These are phyloP conservation scores for Daboia siamensis DNA, from an alignment of 2,113 vertebrate genomes.

Conservation along the genomic window DNA sequence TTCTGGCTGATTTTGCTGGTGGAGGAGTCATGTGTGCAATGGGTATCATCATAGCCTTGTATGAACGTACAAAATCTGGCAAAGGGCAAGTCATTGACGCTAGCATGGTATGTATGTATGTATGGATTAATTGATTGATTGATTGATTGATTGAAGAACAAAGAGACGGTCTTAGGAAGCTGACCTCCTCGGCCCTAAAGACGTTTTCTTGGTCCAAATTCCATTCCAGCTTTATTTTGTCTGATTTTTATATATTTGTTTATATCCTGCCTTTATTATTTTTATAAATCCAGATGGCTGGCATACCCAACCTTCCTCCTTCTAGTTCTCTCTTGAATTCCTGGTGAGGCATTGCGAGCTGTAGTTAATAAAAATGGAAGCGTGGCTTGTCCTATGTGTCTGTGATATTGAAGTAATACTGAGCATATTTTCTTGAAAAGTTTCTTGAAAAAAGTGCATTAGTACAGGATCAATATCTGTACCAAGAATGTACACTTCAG, in stretches of 20 bases:
- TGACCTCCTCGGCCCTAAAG: not conserved
- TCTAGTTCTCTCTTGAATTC: not conserved
- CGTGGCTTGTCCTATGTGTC: not conserved
- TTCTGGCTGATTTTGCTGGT: slow-evolving; percentile 92
- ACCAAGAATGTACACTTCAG: not conserved
- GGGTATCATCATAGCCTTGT: slow-evolving; percentile 85
- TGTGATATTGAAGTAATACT: not conserved
- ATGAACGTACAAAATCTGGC: slow-evolving; percentile 84
- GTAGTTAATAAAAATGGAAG: not conserved
- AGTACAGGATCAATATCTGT: not conserved
- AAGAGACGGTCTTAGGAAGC: rapidly evolving
- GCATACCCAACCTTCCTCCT: not conserved
- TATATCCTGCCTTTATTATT: not conserved
- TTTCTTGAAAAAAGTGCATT: not conserved
- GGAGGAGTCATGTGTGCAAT: slow-evolving; percentile 85
- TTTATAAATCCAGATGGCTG: not conserved
- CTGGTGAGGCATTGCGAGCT: not conserved
- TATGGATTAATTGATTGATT: no score
- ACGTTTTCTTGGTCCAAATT: not conserved
- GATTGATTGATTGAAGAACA: not conserved
- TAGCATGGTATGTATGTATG: slow-evolving; percentile 79
- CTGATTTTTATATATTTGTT: not conserved
- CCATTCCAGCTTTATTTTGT: not conserved
- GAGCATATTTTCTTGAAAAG: not conserved
- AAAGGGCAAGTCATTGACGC: slow-evolving; percentile 89